Conservation (phyloP, 2,797 vertebrate genomes). For the Trachurus trachurus region DNA sequence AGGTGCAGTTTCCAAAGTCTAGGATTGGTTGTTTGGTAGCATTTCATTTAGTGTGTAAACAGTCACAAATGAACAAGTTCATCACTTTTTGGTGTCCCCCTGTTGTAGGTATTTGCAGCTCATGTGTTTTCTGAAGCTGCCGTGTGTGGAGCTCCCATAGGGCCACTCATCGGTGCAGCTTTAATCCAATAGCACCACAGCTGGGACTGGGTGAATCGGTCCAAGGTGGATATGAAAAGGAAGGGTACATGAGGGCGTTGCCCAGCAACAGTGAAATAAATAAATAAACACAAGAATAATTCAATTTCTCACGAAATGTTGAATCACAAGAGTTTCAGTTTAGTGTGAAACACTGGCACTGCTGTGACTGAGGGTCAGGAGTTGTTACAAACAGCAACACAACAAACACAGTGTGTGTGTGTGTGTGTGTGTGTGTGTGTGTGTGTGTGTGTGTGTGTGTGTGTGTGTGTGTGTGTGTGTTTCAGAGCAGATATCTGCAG, state of each 20-base stretch:
- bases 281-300: not conserved
- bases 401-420: not conserved
- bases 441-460: too few relatives aligned
- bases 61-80: too few relatives aligned
- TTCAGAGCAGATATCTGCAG: not conserved
- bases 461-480: not conserved
- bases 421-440: too few relatives aligned
- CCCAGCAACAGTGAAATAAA: constrained; percentile 39
- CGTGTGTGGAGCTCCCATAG: too few relatives aligned
- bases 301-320: not conserved
- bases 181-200: not conserved
- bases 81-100: too few relatives aligned
- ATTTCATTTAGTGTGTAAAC: too few relatives aligned
- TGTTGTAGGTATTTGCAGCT: too few relatives aligned
- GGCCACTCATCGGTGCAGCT: too few relatives aligned
- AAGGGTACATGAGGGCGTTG: constrained; percentile 25
- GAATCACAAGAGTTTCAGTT: not conserved
- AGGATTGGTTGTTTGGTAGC: too few relatives aligned
- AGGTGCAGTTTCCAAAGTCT: too few relatives aligned
- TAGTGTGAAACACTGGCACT: not conserved
- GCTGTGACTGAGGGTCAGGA: not conserved
- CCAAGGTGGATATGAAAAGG: constrained; percentile 23
- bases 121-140: too few relatives aligned
- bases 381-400: not conserved
- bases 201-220: not conserved